Base-by-base conservation (phyloP, 2,113 vertebrate genomes). In the Nothocercus julius region DNA sequence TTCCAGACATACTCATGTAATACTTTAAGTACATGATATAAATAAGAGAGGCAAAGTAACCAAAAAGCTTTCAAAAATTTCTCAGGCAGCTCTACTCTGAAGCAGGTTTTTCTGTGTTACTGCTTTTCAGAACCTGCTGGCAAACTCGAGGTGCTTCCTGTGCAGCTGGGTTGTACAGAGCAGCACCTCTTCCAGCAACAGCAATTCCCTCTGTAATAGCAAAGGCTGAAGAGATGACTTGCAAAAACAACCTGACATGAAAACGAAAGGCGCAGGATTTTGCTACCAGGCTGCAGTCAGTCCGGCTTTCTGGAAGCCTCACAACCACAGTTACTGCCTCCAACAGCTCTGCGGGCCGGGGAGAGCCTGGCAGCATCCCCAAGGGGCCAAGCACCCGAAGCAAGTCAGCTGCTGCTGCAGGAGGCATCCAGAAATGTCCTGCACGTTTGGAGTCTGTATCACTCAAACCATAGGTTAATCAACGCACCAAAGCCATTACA, bases 401-500 rank as follows among this genome's bases (percentile, higher is more conserved):
- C 76, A 22, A 92, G 77, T 30, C 27, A 77, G 85, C 51, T 86
- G 61, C 79, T 90, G 68, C 8, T n/a, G 63, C 58, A 38, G 88
- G 89, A 72, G 90, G 80, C 76, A 64, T 72, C 61, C 7, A 3
- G 76, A 91, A 90, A 76, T 36, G 47, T 62, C n/a, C 10, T 40
- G 88, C 72, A 12, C 53, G 87, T 81, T 96, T 22, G 0, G 68
- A 84, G 93, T 28, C 66, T 94, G 80, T 36, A 78, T 69, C 83
- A 6, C 44, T 90, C 93, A 96, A 93, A 96, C 84, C 44, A 44
- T n/a, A 79, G 88, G 92, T 90, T 92, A 94, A 96, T 96, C 93
- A 87, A 93, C 95, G 96, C 92, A 84, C 70, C 78, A 76, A 81
- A 87, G 73, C 85, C 89, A 96, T 94, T 72, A 96, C 66, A 94